phyloP scores from a whole-genome alignment of 2,888 invertebrate species.

The Litoditis marina region DNA sequence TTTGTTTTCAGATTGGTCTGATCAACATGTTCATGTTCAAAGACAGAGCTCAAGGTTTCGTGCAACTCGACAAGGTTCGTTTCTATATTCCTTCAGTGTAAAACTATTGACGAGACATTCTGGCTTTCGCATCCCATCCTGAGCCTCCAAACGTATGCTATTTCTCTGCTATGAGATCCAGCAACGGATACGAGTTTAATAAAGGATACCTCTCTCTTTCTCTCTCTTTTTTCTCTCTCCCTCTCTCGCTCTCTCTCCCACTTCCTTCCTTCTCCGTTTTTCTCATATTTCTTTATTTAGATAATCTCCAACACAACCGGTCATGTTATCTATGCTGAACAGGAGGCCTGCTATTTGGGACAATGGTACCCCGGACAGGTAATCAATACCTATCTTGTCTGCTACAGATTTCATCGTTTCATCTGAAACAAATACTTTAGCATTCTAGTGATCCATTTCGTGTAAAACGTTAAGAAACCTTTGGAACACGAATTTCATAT shows the following conservation, averaged over 20 bases:
- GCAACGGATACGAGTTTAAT: no score
- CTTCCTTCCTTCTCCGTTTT: background rate
- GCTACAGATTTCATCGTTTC: no score
- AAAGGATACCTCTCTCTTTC: no score
- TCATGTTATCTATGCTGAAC: constrained; percentile 6
- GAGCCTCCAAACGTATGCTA: no score
- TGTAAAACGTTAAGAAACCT: no score
- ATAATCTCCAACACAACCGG: constrained; percentile 1
- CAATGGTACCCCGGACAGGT: constrained; percentile 63
- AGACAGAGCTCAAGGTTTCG: constrained; percentile 46
- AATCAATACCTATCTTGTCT: constrained; percentile 15
- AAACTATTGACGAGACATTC: background rate
- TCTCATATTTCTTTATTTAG: background rate
- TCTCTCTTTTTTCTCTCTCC: no score
- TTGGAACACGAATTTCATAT: no score
- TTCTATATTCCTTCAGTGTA: background rate
- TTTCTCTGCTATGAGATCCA: no score
- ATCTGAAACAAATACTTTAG: no score
- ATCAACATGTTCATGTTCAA: constrained; percentile 63
- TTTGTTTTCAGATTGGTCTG: constrained; percentile 51
- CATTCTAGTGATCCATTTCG: no score
- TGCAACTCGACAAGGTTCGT: constrained; percentile 16
- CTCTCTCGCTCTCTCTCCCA: no score
- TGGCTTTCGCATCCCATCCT: background rate
- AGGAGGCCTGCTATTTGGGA: constrained; percentile 44